These are phyloP conservation scores for Cepaea nemoralis DNA, from an alignment of 1,140 invertebrate genomes.

Conservation along the genomic window DNA sequence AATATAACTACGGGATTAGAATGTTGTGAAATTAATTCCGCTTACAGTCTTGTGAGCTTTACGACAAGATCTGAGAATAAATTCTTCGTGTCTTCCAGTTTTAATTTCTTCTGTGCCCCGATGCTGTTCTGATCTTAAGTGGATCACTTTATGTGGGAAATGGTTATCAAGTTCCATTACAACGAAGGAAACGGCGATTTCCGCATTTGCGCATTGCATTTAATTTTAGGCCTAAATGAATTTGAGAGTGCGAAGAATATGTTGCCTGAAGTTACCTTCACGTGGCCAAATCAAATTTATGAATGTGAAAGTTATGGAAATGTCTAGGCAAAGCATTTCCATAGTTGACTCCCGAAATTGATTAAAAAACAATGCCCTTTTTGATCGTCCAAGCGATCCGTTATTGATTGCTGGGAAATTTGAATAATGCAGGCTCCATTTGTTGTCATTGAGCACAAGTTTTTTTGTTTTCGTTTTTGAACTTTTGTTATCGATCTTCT, in stretches of 20 bases:
- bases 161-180: neutral
- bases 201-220: neutral
- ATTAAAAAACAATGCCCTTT: neutral
- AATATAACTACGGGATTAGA: neutral
- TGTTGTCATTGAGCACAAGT: neutral
- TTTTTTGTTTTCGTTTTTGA: neutral
- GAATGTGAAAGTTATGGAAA: conserved; percentile 12
- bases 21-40: neutral
- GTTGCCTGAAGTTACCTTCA: neutral
- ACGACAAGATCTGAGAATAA: neutral
- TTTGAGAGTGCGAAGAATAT: neutral
- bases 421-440: neutral
- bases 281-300: neutral
- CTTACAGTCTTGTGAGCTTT: neutral
- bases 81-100: neutral
- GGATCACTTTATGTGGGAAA: neutral
- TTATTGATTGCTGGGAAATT: neutral
- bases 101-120: neutral
- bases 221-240: neutral
- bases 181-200: neutral
- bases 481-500: neutral
- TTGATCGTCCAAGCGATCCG: neutral
- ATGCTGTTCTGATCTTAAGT: neutral
- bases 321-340: neutral
- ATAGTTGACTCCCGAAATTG: neutral